These are phyloP conservation scores for Jacana jacana DNA, from an alignment of 2,113 vertebrate species.

Conservation along the genomic window DNA sequence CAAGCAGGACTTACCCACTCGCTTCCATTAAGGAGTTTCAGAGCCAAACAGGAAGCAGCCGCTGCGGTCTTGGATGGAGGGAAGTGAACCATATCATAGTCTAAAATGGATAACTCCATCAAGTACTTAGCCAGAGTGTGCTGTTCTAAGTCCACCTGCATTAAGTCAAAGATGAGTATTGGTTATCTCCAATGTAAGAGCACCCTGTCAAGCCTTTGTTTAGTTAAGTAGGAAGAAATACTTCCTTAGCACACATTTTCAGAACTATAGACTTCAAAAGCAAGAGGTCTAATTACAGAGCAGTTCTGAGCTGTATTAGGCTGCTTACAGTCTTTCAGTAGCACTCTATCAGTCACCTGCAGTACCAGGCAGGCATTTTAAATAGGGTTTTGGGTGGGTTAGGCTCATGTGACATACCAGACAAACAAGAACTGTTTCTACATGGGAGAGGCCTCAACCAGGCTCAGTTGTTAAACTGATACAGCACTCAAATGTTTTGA, in stretches of 20 bases:
- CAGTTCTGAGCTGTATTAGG: neutral
- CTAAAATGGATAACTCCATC: conserved; percentile 84
- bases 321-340: neutral
- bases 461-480: neutral
- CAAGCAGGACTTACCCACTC: conserved; percentile 78
- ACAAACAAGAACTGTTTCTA: neutral
- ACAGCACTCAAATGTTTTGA: neutral
- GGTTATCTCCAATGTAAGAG: neutral
- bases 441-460: neutral
- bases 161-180: neutral
- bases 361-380: neutral
- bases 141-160: conserved; percentile 80
- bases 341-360: neutral
- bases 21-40: conserved; percentile 77
- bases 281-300: neutral
- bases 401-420: neutral
- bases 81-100: conserved; percentile 87
- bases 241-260: neutral
- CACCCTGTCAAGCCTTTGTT: neutral
- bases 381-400: neutral
- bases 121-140: conserved; percentile 85
- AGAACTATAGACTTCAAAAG: neutral
- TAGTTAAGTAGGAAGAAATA: neutral
- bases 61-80: conserved; percentile 82
- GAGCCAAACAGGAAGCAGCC: conserved; percentile 81